These are phyloP conservation scores for Monoplex corrugatus DNA, from an alignment of 2,888 invertebrate species.

Conservation along the genomic window DNA sequence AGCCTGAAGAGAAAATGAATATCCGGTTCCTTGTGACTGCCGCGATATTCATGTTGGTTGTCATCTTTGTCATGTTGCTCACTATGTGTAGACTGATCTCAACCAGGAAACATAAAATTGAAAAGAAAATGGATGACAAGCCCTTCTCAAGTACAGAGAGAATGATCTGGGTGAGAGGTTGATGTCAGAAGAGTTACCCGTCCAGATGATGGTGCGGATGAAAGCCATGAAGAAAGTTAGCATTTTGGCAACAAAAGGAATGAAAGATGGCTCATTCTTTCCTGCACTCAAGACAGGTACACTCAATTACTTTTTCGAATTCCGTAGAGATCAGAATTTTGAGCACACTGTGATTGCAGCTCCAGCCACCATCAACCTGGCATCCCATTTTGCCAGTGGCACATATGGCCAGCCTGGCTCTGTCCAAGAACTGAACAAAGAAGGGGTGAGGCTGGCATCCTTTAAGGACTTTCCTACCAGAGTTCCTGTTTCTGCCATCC, in stretches of 20 bases:
- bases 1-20: too few relatives aligned
- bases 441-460: constrained; percentile 41
- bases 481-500: constrained; percentile 51
- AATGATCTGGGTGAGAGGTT: not conserved
- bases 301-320: not conserved
- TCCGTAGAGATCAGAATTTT: not conserved
- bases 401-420: constrained; percentile 2
- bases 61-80: too few relatives aligned
- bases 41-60: too few relatives aligned
- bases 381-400: not conserved
- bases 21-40: too few relatives aligned
- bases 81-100: too few relatives aligned
- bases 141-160: too few relatives aligned
- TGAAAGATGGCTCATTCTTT: not conserved
- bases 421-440: constrained; percentile 4
- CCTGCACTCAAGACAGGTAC: too few relatives aligned
- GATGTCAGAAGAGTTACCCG: not conserved
- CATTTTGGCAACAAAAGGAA: not conserved
- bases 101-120: too few relatives aligned
- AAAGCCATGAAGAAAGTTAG: not conserved
- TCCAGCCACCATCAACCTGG: not conserved
- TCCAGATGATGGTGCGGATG: not conserved
- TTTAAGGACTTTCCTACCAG: constrained; percentile 34
- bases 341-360: not conserved
- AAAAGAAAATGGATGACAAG: too few relatives aligned